A percentile compares a stretch with the other conserved stretches of the same genome.
phyloP scores from a whole-genome alignment of 2,113 vertebrate species.

The Laterallus jamaicensis region DNA sequence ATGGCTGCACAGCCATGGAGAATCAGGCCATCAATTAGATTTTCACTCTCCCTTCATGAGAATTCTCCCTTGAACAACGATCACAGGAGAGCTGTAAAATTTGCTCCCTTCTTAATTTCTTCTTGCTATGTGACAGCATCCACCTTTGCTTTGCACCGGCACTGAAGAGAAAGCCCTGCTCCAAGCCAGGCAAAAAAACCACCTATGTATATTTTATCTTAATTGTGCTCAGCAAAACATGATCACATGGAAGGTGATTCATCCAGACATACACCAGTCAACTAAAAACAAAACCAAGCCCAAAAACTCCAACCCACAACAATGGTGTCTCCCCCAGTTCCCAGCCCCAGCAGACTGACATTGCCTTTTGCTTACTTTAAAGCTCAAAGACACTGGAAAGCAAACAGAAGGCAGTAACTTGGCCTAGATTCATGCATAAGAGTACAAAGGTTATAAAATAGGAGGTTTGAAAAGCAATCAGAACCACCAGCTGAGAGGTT shows the following conservation, averaged over 20 bases:
- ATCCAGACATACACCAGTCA: conserved; percentile 22
- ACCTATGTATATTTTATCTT: background rate
- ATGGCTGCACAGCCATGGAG: conserved; percentile 33
- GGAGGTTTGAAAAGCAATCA: conserved; percentile 72
- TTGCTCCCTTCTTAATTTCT: conserved; percentile 22
- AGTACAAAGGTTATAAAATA: conserved; percentile 66
- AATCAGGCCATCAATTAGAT: conserved; percentile 58
- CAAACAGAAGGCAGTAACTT: conserved; percentile 30
- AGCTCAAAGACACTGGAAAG: conserved; percentile 41
- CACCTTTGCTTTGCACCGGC: background rate
- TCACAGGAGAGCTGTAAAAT: conserved; percentile 38
- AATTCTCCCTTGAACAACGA: conserved; percentile 27
- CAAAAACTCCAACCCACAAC: background rate
- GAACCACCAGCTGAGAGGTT: conserved; percentile 67
- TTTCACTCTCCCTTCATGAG: conserved; percentile 37
- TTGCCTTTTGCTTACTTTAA: conserved; percentile 60
- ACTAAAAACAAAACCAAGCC: background rate
- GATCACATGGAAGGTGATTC: background rate
- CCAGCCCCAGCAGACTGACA: background rate
- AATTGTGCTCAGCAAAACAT: background rate
- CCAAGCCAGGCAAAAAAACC: background rate
- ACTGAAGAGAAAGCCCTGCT: background rate
- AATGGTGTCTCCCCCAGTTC: background rate
- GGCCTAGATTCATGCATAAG: conserved; percentile 63
- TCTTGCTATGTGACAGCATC: background rate